phyloP scores from a whole-genome alignment of 2,797 vertebrate genomes.

The Rachycentron canadum region DNA sequence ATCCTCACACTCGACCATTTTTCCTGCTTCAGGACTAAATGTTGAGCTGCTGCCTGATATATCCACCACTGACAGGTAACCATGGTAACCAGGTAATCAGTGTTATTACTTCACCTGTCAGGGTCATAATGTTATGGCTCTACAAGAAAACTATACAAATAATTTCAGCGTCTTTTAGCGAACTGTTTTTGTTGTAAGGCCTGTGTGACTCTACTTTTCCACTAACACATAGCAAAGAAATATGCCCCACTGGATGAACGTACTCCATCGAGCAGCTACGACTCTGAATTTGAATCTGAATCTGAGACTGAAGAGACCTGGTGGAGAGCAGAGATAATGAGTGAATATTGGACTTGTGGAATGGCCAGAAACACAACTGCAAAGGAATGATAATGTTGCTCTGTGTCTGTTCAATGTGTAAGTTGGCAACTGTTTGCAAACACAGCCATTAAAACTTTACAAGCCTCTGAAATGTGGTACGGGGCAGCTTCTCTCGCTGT shows the following conservation, averaged over 20 bases:
- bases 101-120: no score
- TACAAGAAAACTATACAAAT: background rate
- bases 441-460: background rate
- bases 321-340: background rate
- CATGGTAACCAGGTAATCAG: no score
- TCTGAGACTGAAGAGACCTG: no score
- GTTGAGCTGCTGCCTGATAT: no score
- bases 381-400: background rate
- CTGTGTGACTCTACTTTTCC: no score
- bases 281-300: no score
- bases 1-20: no score
- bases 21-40: no score
- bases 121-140: no score
- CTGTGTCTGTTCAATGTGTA: background rate
- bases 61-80: no score
- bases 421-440: constrained; percentile 1
- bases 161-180: background rate
- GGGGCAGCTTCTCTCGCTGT: background rate
- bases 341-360: background rate
- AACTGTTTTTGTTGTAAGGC: background rate
- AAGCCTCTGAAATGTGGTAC: background rate
- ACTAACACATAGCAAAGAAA: background rate
- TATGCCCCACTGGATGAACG: background rate
- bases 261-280: no score
- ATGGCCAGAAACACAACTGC: background rate